phyloP scores from a whole-genome alignment of 1,140 invertebrate genomes.

The Oppia nitens region DNA sequence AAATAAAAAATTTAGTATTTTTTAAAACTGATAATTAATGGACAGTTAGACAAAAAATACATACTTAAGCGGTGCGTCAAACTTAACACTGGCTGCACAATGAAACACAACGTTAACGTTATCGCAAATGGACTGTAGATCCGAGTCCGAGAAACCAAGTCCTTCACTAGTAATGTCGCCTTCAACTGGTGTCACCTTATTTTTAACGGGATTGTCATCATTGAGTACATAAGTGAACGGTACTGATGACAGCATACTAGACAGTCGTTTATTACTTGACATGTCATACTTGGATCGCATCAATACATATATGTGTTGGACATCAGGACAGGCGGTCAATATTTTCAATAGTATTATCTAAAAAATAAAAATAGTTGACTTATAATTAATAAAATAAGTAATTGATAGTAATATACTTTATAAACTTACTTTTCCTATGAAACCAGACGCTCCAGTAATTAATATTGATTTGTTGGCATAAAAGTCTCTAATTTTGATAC shows the following conservation, averaged over 20 bases:
- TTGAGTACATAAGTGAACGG: slow-evolving; percentile 3
- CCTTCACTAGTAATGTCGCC: slow-evolving; percentile 77
- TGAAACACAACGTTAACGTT: slow-evolving; percentile 33
- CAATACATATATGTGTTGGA: slow-evolving; percentile 30
- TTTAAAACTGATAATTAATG: slow-evolving; percentile 16
- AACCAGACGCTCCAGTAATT: too few relatives aligned
- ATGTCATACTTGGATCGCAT: slow-evolving; percentile 30
- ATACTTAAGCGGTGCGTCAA: slow-evolving; percentile 33
- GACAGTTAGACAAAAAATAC: slow-evolving; percentile 18
- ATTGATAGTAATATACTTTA: too few relatives aligned
- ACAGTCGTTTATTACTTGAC: too few relatives aligned
- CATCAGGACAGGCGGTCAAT: slow-evolving; percentile 31
- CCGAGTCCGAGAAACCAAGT: slow-evolving; percentile 59
- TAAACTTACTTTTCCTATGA: too few relatives aligned
- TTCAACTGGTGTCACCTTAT: slow-evolving; percentile 64
- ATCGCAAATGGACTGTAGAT: slow-evolving; percentile 45
- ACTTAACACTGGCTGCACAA: slow-evolving; percentile 33
- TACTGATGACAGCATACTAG: slow-evolving; percentile 17
- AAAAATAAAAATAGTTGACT: too few relatives aligned
- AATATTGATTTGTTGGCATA: too few relatives aligned
- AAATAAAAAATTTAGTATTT: not conserved
- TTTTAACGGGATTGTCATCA: slow-evolving; percentile 31
- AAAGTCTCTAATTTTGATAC: too few relatives aligned
- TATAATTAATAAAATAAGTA: too few relatives aligned
- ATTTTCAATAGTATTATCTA: slow-evolving; percentile 35